Evolutionary conservation across 2,888 invertebrate species (phyloP), one percentile per base, ranked within the genome.

Genomic region (Eupithecia insigniata): DNA sequence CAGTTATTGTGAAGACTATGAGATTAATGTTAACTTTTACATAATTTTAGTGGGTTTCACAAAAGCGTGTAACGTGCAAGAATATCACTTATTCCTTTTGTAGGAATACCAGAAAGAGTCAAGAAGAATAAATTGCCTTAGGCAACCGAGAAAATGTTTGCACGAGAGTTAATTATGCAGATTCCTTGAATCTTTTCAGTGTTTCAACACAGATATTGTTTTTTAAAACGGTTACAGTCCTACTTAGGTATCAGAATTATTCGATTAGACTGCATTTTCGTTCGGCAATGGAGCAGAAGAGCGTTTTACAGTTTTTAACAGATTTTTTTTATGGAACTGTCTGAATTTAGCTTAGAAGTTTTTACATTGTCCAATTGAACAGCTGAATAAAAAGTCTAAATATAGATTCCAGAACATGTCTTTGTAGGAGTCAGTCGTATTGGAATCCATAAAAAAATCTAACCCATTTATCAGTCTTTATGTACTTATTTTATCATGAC

Each of bases 121-220:
- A 55, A 62, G n/a, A 62, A n/a, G 61, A 62, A 62, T 12, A 62
- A 62, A 62, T n/a, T 32, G 61, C 61, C 61, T n/a, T 3, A n/a
- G 32, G 61, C 61, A 34, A 34, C 61, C 32, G n/a, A 34, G 61
- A 62, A 55, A 62, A 62, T 62, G 34, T 62, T 62, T 62, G 61
- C 34, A 62, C 34, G n/a, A 62, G n/a, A 62, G n/a, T 62, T 32
- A 62, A 62, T 62, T 62, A 62, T 62, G 32, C 34, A 62, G 28
- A 65, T 65, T 65, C 26, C 26, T 39, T 36, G 22, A 65, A 39
- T 39, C 65, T 39, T 65, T 65, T 26, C 26, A 26, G 43, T 43
- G 18, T 39, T 65, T 32, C 32, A 32, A 32, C 61, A 14, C 55
- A 55, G 55, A 55, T 14, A 55, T 55, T 55, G 55, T 55, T 55